Percentiles rank a stretch among this genome's conserved stretches.
Conservation (phyloP, 2,888 invertebrate genomes). For the Vesta saturnalis region DNA sequence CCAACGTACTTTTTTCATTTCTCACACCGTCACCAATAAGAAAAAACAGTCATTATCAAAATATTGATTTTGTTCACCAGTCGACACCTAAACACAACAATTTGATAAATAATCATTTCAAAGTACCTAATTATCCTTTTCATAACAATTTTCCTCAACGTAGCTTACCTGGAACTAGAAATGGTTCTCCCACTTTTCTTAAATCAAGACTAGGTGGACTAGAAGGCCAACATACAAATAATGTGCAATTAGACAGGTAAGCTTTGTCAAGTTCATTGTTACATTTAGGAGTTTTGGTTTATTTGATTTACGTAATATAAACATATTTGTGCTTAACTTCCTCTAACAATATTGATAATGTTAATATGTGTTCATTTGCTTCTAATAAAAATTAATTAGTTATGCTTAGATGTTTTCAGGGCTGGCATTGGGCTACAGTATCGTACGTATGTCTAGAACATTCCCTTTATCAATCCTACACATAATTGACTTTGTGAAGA, state of each 20-base stretch:
- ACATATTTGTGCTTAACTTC: background rate
- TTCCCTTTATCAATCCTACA: constrained; percentile 1
- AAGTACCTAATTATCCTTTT: constrained; percentile 51
- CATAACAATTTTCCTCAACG: constrained; percentile 46
- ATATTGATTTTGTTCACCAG: constrained; percentile 45
- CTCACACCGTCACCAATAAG: constrained; percentile 69
- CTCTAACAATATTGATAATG: background rate
- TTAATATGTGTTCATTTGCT: constrained; percentile 30
- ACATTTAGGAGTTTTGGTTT: constrained; percentile 43
- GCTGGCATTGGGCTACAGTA: constrained; percentile 58
- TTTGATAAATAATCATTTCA: constrained; percentile 46
- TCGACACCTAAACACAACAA: constrained; percentile 43
- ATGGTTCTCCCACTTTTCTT: constrained; percentile 56
- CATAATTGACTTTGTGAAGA: background rate
- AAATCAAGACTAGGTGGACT: constrained; percentile 48
- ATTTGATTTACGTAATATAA: constrained; percentile 34
- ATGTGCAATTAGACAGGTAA: constrained; percentile 52
- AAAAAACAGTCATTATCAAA: constrained; percentile 35
- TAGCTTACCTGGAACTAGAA: constrained; percentile 52
- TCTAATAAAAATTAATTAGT: constrained; percentile 21
- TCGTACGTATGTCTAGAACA: constrained; percentile 51
- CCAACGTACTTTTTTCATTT: constrained; percentile 66
- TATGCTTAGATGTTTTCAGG: constrained; percentile 51
- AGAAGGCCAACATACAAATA: constrained; percentile 45
- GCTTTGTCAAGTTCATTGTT: constrained; percentile 35